Conservation (phyloP, 2,113 vertebrate genomes). For the Petromus typicus region DNA sequence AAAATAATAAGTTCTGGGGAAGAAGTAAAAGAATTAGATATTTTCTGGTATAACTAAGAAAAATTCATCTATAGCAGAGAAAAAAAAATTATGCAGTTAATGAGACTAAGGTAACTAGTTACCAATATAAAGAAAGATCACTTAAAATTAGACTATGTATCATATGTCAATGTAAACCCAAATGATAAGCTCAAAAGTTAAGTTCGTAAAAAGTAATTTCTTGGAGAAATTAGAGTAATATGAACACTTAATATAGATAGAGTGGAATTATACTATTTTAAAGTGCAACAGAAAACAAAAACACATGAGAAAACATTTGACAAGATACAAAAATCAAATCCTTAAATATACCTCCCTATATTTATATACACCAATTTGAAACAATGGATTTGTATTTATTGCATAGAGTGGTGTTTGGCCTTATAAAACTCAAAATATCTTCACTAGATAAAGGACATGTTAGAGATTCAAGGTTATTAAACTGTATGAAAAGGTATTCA, state of each 20-base stretch:
- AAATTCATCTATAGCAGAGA: no score
- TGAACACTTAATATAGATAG: background rate
- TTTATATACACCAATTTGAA: background rate
- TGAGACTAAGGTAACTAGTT: no score
- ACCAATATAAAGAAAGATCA: no score
- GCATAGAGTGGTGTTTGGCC: background rate
- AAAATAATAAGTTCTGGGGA: no score
- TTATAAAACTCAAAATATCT: constrained; percentile 23
- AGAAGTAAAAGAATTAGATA: no score
- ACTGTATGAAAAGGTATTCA: background rate
- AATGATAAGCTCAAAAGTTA: no score
- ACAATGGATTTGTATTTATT: background rate
- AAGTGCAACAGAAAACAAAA: background rate
- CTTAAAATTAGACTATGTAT: no score
- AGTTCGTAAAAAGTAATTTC: background rate
- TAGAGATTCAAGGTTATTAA: constrained; percentile 27
- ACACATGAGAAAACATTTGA: background rate
- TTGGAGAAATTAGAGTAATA: constrained; percentile 48
- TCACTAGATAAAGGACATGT: background rate
- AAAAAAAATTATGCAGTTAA: no score
- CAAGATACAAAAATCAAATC: background rate
- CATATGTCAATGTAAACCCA: no score
- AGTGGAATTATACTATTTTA: background rate
- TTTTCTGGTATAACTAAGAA: no score
- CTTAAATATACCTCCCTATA: background rate